Evolutionary conservation across 2,888 invertebrate species (phyloP).

Genomic region (Oscheius sp.): DNA sequence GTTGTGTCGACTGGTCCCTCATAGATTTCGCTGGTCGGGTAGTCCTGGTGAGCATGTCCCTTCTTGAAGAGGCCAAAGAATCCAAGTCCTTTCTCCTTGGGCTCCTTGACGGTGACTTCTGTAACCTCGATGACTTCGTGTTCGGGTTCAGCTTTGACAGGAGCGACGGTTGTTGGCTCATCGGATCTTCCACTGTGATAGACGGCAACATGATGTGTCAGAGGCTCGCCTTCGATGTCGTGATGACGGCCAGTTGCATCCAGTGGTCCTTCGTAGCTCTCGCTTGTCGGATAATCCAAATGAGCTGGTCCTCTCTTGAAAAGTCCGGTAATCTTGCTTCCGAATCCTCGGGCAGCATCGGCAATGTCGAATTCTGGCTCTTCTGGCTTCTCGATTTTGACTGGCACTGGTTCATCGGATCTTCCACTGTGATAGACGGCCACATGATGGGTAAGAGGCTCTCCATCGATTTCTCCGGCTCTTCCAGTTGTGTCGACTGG

Average conservation of each 20-base stretch:
- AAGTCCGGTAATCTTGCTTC: conserved; percentile 52
- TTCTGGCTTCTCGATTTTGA: conserved; percentile 4
- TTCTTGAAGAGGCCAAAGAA: conserved; percentile 38
- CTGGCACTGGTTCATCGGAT: conserved; percentile 27
- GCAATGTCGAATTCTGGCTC: conserved; percentile 18
- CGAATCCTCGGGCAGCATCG: conserved; percentile 21
- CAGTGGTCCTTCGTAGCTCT: conserved; percentile 21
- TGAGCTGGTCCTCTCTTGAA: conserved; percentile 55
- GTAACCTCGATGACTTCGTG: conserved; percentile 38
- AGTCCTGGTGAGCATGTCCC: conserved; percentile 40
- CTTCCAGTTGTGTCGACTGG: conserved; percentile 40
- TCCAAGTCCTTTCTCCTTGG: conserved; percentile 39
- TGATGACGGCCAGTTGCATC: background rate
- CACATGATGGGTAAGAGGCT: conserved; percentile 45
- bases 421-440: conserved; percentile 45
- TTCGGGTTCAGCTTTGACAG: conserved; percentile 28
- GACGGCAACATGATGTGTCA: conserved; percentile 13
- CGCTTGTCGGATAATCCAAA: conserved; percentile 53
- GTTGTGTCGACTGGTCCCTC: conserved; percentile 41
- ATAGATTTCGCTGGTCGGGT: conserved; percentile 40
- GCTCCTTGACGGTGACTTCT: conserved; percentile 36
- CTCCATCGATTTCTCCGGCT: conserved; percentile 38
- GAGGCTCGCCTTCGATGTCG: conserved; percentile 19
- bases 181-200: conserved; percentile 13
- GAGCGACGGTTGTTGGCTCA: conserved; percentile 12